Evolutionary conservation across 2,888 invertebrate genomes (phyloP), one percentile per base, ranked within the genome.

Genomic region (Schizaphis graminum): DNA sequence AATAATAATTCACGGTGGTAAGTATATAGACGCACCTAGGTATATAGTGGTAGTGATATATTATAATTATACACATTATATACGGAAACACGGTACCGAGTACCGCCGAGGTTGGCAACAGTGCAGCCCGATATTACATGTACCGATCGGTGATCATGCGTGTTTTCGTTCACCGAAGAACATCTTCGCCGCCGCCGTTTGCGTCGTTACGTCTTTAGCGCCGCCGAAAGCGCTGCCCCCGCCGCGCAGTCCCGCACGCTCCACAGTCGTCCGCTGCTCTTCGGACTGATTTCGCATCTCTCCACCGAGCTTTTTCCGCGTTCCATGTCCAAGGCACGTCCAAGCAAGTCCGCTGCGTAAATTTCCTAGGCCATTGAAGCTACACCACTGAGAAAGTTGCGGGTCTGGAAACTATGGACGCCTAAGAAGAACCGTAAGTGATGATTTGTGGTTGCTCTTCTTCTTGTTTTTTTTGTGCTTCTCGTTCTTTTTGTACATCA

Each of bases 81-180:
- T 77, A 77, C 35, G n/a, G 67, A 35, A 35, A 77, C 35, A 41
- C 77, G 35, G 77, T 77, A 35, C 35, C 89, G n/a, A 47, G 84
- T 21, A 84, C 57, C 85, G 90, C 61, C 93, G 35, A 93, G 47
- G 93, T 93, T 93, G 93, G 93, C 93, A 93, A 89, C 93, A 90
- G 93, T 93, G 77, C 77, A 85, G 47, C 77, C 85, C 93, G 93
- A 93, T 93, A 90, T 85, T 84, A 77, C 57, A 84, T 49, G 61
- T 61, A 91, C 90, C 90, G 41, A 44, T 77, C 47, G 90, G 85
- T 47, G 90, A 85, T 90, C 90, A 90, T 93, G 93, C 90, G 93
- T 93, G 85, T 90, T 93, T 90, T 93, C 93, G 90, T 93, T 93
- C 90, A 90, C 90, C 47, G 93, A 93, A 88, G 85, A 90, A 61